Evolutionary conservation across 2,113 vertebrate species (phyloP), one percentile per base, ranked within the genome.

Genomic region (Piliocolobus tephrosceles): DNA sequence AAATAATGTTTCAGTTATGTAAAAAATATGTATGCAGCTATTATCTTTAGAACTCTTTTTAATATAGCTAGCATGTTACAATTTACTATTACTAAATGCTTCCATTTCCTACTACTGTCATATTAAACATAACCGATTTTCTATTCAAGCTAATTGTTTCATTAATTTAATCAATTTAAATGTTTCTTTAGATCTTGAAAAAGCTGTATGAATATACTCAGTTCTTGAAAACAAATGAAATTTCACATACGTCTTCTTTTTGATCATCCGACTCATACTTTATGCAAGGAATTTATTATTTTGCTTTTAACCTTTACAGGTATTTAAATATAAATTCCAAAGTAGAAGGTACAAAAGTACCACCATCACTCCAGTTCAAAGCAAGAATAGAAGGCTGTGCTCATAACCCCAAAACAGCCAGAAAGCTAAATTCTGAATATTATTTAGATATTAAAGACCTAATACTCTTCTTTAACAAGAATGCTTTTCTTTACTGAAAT

Each of bases 181-280:
- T 88, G n/a, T 68, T 91, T 35, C 72, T 92, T 68, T 70, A 72
- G 47, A 90, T 76, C 47, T 23, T 92, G 35, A 68, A 92, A 95
- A 87, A n/a, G 14, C 43, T 35, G 61, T 14, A 95, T 68, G 73
- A 94, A 86, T 27, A 4, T 12, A 89, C 9, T 95, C 13, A 27
- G n/a, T 86, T 82, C 80, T 70, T 95, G 8, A 93, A 9, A 68
- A 92, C 27, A 92, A 91, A 86, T 79, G 43, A 76, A 96, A 96
- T 61, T 92, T 92, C 82, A 78, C 18, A 75, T 66, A 0, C 57
- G 35, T 75, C 47, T 91, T 66, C 45, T 88, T 90, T 91, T 75
- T 83, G 14, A 88, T 66, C 47, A 84, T 94, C 97, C 55, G 93
- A 78, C 23, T 93, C 75, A 92, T 18, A 72, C 10, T 52, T 64